Evolutionary conservation across 2,888 invertebrate species (phyloP).

Genomic region (Didymodactylos carnosus): DNA sequence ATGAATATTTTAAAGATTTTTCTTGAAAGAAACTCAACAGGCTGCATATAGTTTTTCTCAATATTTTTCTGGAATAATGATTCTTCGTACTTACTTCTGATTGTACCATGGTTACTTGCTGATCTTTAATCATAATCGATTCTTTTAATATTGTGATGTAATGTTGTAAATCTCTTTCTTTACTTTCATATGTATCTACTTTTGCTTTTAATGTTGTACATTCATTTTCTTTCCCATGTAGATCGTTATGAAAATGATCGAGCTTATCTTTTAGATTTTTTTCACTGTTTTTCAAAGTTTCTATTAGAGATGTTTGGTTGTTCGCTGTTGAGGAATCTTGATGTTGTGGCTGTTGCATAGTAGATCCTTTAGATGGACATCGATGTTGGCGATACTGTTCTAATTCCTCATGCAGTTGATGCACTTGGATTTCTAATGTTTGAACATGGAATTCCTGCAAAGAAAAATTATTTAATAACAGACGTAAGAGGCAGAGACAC

Average conservation of each 20-base stretch:
- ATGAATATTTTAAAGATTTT: too few species aligned
- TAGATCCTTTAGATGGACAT: not conserved
- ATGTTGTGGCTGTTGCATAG: not conserved
- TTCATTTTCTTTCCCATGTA: constrained; percentile 85
- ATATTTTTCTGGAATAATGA: too few species aligned
- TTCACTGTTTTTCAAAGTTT: not conserved
- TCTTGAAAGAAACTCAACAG: too few species aligned
- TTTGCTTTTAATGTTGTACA: constrained; percentile 83
- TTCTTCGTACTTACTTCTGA: constrained; percentile 8
- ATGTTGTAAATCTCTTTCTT: constrained; percentile 87
- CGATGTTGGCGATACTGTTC: constrained; percentile 38
- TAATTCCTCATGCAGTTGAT: constrained; percentile 57
- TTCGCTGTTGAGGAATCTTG: not conserved
- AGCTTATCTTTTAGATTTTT: constrained; percentile 42
- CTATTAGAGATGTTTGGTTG: not conserved
- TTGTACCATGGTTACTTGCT: constrained; percentile 91
- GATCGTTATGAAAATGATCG: constrained; percentile 87
- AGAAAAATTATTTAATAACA: constrained; percentile 31
- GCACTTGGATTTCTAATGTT: constrained; percentile 64
- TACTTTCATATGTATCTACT: constrained; percentile 91
- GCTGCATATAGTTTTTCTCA: too few species aligned
- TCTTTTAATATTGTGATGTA: constrained; percentile 93
- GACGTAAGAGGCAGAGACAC: constrained; percentile 46
- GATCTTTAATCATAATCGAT: constrained; percentile 87
- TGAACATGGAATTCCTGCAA: constrained; percentile 64